Conservation (phyloP, 2,113 vertebrate genomes). For the Ifrita kowaldi region DNA sequence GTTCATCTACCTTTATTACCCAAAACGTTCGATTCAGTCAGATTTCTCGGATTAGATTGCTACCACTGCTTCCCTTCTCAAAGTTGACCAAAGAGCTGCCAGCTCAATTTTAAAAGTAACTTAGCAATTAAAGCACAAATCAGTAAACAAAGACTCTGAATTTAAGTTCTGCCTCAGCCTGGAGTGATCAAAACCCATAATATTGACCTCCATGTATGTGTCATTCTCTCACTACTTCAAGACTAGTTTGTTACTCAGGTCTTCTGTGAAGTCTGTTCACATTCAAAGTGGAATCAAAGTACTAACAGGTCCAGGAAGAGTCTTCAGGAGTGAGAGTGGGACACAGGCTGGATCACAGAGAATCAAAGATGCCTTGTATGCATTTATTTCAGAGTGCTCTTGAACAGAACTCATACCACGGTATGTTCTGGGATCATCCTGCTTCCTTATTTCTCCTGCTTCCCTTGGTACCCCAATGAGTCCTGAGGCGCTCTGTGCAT, state of each 20-base stretch:
- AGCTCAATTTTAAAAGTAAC: not conserved
- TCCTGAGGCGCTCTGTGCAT: not conserved
- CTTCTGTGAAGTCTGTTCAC: not conserved
- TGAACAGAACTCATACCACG: fast-evolving
- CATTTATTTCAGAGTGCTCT: not conserved
- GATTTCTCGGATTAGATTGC: not conserved
- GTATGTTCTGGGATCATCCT: not conserved
- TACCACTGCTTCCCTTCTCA: not conserved
- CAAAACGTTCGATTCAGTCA: not conserved
- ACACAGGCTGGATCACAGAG: not conserved
- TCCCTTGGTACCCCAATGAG: not conserved
- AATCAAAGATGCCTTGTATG: not conserved
- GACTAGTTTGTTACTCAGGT: not conserved
- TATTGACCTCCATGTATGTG: not conserved
- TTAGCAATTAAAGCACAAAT: not conserved
- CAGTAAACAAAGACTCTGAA: not conserved
- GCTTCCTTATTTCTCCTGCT: not conserved
- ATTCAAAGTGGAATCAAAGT: not conserved
- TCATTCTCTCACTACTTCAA: not conserved
- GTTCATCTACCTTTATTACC: not conserved
- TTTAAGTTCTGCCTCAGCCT: not conserved
- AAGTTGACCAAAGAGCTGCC: fast-evolving
- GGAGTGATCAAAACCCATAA: not conserved
- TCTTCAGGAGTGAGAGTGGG: not conserved
- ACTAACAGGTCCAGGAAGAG: not conserved